These are phyloP conservation scores for Larimichthys polyactis DNA, from an alignment of 2,113 vertebrate genomes.

Conservation along the genomic window DNA sequence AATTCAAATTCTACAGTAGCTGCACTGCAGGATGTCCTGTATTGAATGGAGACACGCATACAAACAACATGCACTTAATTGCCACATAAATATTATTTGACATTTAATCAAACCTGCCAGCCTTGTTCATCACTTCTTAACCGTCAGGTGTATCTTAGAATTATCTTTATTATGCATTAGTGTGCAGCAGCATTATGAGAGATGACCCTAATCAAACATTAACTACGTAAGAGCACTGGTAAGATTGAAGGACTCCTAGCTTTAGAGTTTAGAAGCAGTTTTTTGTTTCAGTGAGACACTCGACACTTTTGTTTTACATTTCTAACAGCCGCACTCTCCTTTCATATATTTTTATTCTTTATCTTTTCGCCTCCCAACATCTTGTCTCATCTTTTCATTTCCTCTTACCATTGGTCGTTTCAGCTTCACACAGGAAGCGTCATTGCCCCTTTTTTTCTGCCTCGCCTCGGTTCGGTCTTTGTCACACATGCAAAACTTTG, in stretches of 20 bases:
- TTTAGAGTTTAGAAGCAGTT: conserved; percentile 7
- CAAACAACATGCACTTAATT: not conserved
- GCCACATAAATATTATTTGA: not conserved
- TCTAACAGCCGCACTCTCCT: not conserved
- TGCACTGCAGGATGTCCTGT: not conserved
- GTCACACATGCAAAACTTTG: conserved; percentile 14
- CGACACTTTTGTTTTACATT: not conserved
- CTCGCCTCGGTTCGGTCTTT: conserved; percentile 2
- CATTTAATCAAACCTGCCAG: not conserved
- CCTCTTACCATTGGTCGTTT: conserved; percentile 43
- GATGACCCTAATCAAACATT: conserved; percentile 1
- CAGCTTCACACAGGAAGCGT: conserved; percentile 79
- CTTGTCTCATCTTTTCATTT: conserved; percentile 59
- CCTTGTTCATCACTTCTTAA: not conserved
- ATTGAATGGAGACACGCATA: not conserved
- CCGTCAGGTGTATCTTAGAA: not conserved
- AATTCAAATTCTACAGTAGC: not conserved
- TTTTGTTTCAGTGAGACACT: conserved; percentile 7
- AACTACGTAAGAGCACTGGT: not conserved
- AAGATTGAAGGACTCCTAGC: not conserved
- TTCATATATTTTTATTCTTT: conserved; percentile 7
- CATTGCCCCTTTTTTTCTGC: conserved; percentile 26
- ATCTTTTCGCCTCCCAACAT: conserved; percentile 18
- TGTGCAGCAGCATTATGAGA: not conserved
- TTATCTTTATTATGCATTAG: not conserved